Percentiles rank a stretch among this genome's conserved stretches.
Evolutionary conservation across 2,113 vertebrate species (phyloP).

Genomic region (Xenopus borealis): DNA sequence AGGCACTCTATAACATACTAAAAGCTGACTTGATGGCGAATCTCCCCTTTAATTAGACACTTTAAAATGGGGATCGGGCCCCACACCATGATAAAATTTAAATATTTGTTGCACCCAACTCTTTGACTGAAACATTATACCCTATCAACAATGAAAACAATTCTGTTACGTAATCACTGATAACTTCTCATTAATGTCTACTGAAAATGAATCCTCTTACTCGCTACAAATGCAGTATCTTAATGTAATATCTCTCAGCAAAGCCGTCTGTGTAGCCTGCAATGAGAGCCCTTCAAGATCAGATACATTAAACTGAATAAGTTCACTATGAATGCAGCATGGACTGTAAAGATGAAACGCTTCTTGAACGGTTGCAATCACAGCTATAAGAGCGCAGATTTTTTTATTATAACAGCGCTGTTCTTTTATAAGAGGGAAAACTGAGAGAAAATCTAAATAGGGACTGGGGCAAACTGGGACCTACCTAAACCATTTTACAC

Average conservation of each 20-base stretch:
- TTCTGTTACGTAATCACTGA: background rate
- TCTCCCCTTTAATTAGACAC: no score
- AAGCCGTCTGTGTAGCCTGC: constrained; percentile 18
- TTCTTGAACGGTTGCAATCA: constrained; percentile 4
- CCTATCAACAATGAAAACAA: no score
- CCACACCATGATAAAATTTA: no score
- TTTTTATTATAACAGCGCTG: background rate
- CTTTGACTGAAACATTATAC: no score
- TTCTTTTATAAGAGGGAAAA: background rate
- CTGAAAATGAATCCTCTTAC: constrained; percentile 11
- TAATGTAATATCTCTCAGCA: constrained; percentile 15
- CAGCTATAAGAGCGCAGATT: background rate
- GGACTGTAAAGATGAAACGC: constrained; percentile 18
- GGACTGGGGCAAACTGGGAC: background rate
- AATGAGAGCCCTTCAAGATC: constrained; percentile 1
- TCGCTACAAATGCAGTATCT: background rate
- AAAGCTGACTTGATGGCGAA: no score
- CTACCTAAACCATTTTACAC: background rate
- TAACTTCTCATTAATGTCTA: constrained; percentile 20
- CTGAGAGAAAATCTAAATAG: background rate
- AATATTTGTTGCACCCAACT: no score
- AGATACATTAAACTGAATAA: constrained; percentile 28
- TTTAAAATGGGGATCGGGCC: no score
- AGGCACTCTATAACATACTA: no score
- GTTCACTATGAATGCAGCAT: background rate